A percentile compares a stretch with the other conserved stretches of the same genome.
phyloP scores from a whole-genome alignment of 2,888 invertebrate genomes.

The Craniophora ligustri region DNA sequence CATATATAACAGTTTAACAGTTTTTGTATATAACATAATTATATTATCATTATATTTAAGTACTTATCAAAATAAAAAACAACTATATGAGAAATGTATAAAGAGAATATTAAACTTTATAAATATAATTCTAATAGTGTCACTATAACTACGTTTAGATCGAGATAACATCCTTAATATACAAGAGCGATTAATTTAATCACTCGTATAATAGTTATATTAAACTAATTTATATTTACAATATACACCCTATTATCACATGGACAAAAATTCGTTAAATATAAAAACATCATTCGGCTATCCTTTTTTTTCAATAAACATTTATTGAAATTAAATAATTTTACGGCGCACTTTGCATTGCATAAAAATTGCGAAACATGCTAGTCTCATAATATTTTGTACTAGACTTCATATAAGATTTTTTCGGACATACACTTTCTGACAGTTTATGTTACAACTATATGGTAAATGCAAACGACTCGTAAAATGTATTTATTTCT shows the following conservation, averaged over 20 bases:
- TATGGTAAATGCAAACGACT: background rate
- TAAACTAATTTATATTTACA: slow-evolving; percentile 37
- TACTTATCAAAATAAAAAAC: slow-evolving; percentile 25
- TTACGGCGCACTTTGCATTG: slow-evolving; percentile 2
- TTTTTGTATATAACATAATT: slow-evolving; percentile 1
- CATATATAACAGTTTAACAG: background rate
- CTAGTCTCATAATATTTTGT: no score
- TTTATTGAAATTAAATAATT: slow-evolving; percentile 11
- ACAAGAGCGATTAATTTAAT: slow-evolving; percentile 46
- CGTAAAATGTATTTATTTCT: background rate
- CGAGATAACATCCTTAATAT: slow-evolving; percentile 10
- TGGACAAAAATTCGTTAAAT: slow-evolving; percentile 41
- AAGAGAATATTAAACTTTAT: slow-evolving; percentile 6
- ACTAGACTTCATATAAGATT: no score
- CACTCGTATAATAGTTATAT: slow-evolving; percentile 17
- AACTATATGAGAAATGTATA: slow-evolving; percentile 8
- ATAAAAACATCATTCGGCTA: background rate
- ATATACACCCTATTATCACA: slow-evolving; percentile 58
- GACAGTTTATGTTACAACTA: no score
- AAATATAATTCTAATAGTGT: background rate
- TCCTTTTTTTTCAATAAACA: background rate
- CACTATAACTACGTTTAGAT: slow-evolving; percentile 11
- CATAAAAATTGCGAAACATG: no score
- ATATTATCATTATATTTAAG: slow-evolving; percentile 17
- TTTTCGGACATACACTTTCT: no score